Conservation (phyloP, 2,797 vertebrate species). For the Lepidocolaptes lacrymiger region DNA sequence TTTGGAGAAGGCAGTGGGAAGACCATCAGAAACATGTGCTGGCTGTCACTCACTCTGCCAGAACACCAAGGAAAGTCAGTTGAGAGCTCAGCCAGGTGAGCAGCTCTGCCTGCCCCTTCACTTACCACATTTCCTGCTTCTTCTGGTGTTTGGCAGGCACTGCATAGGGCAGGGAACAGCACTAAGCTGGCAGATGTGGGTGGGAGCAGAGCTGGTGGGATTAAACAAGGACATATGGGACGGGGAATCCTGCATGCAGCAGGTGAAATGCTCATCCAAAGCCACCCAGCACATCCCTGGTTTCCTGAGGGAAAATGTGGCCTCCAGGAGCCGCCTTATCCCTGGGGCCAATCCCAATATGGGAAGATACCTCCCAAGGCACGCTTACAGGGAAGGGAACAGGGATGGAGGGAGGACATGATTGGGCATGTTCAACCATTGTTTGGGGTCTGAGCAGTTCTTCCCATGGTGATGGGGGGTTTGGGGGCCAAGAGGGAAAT, state of each 20-base stretch:
- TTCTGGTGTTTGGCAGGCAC: background rate
- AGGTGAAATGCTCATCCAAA: background rate
- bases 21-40: rapidly evolving
- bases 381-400: rapidly evolving
- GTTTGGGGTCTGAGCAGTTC: rapidly evolving
- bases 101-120: too few relatives aligned
- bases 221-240: background rate
- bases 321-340: background rate
- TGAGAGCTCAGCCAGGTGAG: background rate
- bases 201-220: background rate
- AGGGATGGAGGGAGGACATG: rapidly evolving
- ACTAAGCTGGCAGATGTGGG: rapidly evolving
- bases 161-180: rapidly evolving
- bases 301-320: background rate
- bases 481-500: background rate
- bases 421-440: rapidly evolving
- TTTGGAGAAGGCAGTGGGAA: background rate
- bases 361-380: rapidly evolving
- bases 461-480: rapidly evolving
- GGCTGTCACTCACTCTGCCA: background rate
- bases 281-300: rapidly evolving
- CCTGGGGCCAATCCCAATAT: rapidly evolving
- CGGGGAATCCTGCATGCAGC: rapidly evolving
- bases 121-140: too few relatives aligned
- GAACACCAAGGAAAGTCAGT: background rate